Evolutionary conservation across 1,140 invertebrate species (phyloP), one percentile per base, ranked within the genome.

Genomic region (Danaus melanippus): DNA sequence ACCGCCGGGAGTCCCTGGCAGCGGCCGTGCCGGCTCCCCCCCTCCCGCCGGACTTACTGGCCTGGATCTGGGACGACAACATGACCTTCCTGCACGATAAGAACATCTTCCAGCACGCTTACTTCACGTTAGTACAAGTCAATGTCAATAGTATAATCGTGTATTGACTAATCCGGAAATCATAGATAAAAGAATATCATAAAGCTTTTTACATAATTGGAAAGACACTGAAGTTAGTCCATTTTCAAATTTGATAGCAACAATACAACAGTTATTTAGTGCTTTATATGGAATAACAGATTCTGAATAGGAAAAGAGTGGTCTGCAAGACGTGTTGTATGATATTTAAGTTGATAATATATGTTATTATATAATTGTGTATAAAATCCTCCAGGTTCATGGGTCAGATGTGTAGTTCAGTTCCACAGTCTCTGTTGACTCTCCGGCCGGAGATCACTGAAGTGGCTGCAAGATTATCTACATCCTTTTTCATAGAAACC

Each of bases 61-160:
- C 94, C 68, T 97, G 95, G 95, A 96, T 98, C 56, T 98, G 96
- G 96, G 92, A 96, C 67, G 97, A 98, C 80, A 98, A 98, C 74
- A 96, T 95, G 90, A 94, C 96, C 71, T 98, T 98, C 74, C 88
- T 98, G 44, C 94, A 96, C 71, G 96, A 98, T 82, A 96, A 96
- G 79, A 97, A 97, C 83, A 96, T 98, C 66, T 97, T 98, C 73
- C 96, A 98, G 69, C 96, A 97, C 75, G 95, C 94, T 0, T 98
- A 98, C 74, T 98, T 96, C 82, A 94, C 94, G 93, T 95, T 79
- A 90, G 92, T 89, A 39, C 44, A 32, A 32, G 21, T 7, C 21
- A 32, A 32, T 32, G 21, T 32, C 21, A 32, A 32, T 32, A 32
- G 21, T 32, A 32, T 32, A 32, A 8, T 32, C 21, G 21, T 32